phyloP scores from a whole-genome alignment of 1,140 invertebrate species.

The Pteromalus puparum region DNA sequence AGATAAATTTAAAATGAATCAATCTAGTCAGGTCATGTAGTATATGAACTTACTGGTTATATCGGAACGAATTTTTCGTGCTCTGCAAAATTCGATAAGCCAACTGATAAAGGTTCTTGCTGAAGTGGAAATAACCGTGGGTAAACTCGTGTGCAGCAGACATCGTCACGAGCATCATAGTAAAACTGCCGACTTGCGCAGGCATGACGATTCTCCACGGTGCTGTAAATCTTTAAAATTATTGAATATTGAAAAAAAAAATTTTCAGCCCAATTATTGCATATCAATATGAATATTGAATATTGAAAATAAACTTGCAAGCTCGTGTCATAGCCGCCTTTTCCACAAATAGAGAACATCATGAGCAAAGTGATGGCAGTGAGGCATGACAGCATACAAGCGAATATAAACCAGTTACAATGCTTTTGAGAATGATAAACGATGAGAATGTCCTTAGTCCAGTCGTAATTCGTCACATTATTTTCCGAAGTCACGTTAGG shows the following conservation, averaged over 20 bases:
- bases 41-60: background rate
- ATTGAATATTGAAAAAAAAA: too few species aligned
- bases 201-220: conserved; percentile 62
- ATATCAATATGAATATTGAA: too few species aligned
- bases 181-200: conserved; percentile 57
- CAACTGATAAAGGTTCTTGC: conserved; percentile 37
- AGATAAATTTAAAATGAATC: too few species aligned
- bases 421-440: conserved; percentile 42
- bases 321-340: conserved; percentile 57
- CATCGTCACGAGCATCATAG: conserved; percentile 53
- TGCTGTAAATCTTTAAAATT: conserved; percentile 52
- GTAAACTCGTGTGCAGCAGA: conserved; percentile 24
- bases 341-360: conserved; percentile 61
- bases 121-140: conserved; percentile 56
- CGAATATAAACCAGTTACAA: conserved; percentile 58
- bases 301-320: conserved; percentile 57
- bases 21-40: background rate
- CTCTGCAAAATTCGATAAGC: conserved; percentile 18
- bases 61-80: conserved; percentile 1
- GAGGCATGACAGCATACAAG: conserved; percentile 58
- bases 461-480: conserved; percentile 34
- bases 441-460: conserved; percentile 55
- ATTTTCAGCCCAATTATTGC: too few species aligned
- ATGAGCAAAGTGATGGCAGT: conserved; percentile 58
- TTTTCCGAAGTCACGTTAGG: background rate